Conservation (phyloP, 2,888 invertebrate genomes). For the Macrosoma leucophasiata region DNA sequence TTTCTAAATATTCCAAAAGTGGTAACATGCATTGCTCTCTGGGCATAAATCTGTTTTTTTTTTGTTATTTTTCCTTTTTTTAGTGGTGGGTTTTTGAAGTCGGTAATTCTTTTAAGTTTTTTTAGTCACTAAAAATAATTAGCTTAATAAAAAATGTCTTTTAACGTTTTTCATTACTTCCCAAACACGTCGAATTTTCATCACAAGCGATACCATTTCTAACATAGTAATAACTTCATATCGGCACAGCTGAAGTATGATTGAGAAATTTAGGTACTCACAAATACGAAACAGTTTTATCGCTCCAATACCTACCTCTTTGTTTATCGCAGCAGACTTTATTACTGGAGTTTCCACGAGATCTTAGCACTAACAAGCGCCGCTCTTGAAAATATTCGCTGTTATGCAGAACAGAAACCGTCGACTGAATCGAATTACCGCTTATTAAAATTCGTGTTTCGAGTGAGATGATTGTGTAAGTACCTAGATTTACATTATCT, state of each 20-base stretch:
- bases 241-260: slow-evolving; percentile 44
- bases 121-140: too few species aligned
- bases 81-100: too few species aligned
- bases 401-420: slow-evolving; percentile 46
- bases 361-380: slow-evolving; percentile 46
- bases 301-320: slow-evolving; percentile 45
- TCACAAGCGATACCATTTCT: too few species aligned
- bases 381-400: slow-evolving; percentile 44
- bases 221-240: slow-evolving; percentile 46
- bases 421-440: slow-evolving; percentile 42
- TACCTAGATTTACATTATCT: too few species aligned
- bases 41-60: too few species aligned
- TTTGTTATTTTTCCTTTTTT: too few species aligned
- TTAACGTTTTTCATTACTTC: too few species aligned
- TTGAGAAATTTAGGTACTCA: slow-evolving; percentile 52
- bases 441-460: slow-evolving; percentile 47
- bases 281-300: slow-evolving; percentile 50
- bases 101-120: too few species aligned
- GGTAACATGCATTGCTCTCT: too few species aligned
- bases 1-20: too few species aligned
- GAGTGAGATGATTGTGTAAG: slow-evolving; percentile 51
- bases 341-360: slow-evolving; percentile 36
- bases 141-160: too few species aligned
- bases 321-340: slow-evolving; percentile 47
- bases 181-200: too few species aligned